These are phyloP conservation scores for Sitobion miscanthi DNA, from an alignment of 1,140 invertebrate species.

Conservation along the genomic window DNA sequence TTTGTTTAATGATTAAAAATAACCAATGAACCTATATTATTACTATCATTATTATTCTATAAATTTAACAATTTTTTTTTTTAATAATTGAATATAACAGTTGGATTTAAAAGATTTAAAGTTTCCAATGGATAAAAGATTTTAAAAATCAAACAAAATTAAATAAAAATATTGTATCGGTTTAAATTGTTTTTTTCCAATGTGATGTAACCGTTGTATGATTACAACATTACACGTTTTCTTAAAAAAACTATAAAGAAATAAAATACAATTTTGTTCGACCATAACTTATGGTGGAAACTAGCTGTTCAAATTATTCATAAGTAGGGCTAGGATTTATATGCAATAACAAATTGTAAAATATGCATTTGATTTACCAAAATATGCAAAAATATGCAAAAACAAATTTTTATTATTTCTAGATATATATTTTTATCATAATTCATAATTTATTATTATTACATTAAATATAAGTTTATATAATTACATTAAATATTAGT, in stretches of 20 bases:
- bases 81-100: not conserved
- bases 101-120: not conserved
- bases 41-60: not conserved
- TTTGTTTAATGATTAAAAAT: conserved; percentile 10
- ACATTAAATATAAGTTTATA: too few relatives aligned
- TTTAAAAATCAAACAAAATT: not conserved
- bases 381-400: too few relatives aligned
- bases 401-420: too few relatives aligned
- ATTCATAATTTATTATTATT: too few relatives aligned
- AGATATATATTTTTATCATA: too few relatives aligned
- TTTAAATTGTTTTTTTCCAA: not conserved
- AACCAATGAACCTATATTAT: not conserved
- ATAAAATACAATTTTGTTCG: not conserved
- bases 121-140: not conserved
- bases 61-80: conserved; percentile 14
- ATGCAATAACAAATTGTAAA: too few relatives aligned
- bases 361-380: too few relatives aligned
- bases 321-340: too few relatives aligned
- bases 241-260: conserved; percentile 9
- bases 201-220: not conserved
- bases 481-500: too few relatives aligned
- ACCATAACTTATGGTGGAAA: too few relatives aligned
- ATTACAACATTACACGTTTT: not conserved
- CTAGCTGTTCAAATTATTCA: too few relatives aligned
- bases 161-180: not conserved